Evolutionary conservation across 2,888 invertebrate species (phyloP).

Genomic region (Sarcophaga rosellei): DNA sequence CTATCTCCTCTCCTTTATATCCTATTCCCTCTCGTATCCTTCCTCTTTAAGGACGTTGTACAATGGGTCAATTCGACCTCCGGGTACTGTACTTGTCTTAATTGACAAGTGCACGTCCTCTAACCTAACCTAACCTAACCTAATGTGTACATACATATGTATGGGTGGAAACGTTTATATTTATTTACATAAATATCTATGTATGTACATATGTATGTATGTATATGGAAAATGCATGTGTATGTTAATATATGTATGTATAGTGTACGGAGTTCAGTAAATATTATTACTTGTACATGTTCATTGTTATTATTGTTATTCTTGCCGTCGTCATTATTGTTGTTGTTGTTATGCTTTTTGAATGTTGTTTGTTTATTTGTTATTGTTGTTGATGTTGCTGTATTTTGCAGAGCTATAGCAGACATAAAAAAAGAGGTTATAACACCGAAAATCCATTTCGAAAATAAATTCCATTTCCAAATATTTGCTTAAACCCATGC

Average conservation of each 20-base stretch:
- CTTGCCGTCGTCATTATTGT: background rate
- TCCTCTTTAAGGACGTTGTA: too few species aligned
- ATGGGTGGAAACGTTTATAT: background rate
- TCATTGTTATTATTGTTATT: slow-evolving; percentile 37
- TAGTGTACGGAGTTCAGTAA: background rate
- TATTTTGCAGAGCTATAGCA: background rate
- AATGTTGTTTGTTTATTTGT: slow-evolving; percentile 1
- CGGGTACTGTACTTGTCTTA: too few species aligned
- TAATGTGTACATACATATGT: background rate
- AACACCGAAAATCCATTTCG: slow-evolving; percentile 45
- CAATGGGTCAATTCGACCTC: too few species aligned
- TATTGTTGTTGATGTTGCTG: background rate
- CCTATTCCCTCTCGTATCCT: too few species aligned
- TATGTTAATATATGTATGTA: background rate
- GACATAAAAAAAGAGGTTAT: slow-evolving; percentile 3
- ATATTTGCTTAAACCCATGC: slow-evolving; percentile 36
- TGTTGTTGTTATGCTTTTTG: slow-evolving; percentile 23
- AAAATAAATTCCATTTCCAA: slow-evolving; percentile 36
- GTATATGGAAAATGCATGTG: background rate
- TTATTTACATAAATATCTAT: background rate
- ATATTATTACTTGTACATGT: slow-evolving; percentile 11
- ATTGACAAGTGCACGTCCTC: too few species aligned
- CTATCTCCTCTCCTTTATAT: too few species aligned
- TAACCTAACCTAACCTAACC: too few species aligned
- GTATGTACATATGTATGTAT: background rate